These are phyloP conservation scores for Plagiodera versicolora DNA, from an alignment of 2,888 invertebrate species.

Conservation along the genomic window DNA sequence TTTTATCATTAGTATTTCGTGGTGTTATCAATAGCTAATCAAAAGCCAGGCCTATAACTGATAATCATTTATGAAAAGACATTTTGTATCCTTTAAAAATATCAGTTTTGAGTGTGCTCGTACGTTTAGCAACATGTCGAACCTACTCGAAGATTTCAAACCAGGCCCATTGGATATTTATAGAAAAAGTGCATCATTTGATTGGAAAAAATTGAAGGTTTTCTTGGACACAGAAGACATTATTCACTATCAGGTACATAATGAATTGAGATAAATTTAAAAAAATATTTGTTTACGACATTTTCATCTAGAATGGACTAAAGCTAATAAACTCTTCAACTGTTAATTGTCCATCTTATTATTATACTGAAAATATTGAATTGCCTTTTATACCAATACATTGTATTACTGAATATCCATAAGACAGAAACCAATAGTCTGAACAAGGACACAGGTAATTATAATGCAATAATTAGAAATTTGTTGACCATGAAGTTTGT, in stretches of 20 bases:
- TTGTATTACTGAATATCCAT: too few relatives aligned
- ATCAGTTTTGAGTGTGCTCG: not conserved
- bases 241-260: conserved; percentile 57
- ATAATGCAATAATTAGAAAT: too few relatives aligned
- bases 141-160: conserved; percentile 62
- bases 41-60: not conserved
- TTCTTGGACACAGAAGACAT: conserved; percentile 59
- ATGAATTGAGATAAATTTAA: too few relatives aligned
- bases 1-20: not conserved
- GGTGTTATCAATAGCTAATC: not conserved
- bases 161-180: conserved; percentile 66
- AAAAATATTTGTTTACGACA: too few relatives aligned
- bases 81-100: not conserved
- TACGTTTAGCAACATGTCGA: conserved; percentile 43
- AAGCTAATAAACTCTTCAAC: too few relatives aligned
- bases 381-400: too few relatives aligned
- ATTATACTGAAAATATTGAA: too few relatives aligned
- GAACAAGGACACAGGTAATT: too few relatives aligned
- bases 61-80: not conserved
- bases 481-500: too few relatives aligned
- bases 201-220: conserved; percentile 65
- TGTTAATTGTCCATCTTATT: too few relatives aligned
- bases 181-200: conserved; percentile 66
- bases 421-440: too few relatives aligned
- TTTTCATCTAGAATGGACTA: too few relatives aligned